Evolutionary conservation across 2,113 vertebrate species (phyloP).

Genomic region (Forbesichthys agassizii): DNA sequence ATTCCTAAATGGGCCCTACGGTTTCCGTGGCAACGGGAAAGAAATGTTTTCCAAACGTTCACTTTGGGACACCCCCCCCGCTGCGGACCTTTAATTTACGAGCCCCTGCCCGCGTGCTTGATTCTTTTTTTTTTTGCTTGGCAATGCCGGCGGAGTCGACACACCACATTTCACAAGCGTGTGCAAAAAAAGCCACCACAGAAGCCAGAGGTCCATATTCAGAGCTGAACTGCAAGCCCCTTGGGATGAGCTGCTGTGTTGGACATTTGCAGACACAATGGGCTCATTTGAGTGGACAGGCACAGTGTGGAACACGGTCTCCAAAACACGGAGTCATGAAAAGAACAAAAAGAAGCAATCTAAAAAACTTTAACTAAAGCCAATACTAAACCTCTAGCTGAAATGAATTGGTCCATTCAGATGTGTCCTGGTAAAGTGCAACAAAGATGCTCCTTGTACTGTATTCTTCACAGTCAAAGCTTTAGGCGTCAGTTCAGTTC

Average conservation of each 20-base stretch:
- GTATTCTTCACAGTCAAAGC: conserved; percentile 19
- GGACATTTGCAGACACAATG: conserved; percentile 62
- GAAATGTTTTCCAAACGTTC: conserved; percentile 36
- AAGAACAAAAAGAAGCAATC: conserved; percentile 48
- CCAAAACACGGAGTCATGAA: conserved; percentile 44
- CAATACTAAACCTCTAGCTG: conserved; percentile 33
- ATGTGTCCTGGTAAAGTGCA: conserved; percentile 11
- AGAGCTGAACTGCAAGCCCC: conserved; percentile 24
- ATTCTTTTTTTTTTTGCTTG: conserved; percentile 23
- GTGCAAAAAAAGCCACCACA: conserved; percentile 34
- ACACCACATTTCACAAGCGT: conserved; percentile 64
- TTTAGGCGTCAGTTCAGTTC: conserved; percentile 28
- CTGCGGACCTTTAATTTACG: conserved; percentile 32
- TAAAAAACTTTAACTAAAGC: conserved; percentile 53
- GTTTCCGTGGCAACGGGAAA: conserved; percentile 53
- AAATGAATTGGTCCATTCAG: conserved; percentile 53
- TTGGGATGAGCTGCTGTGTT: conserved; percentile 32
- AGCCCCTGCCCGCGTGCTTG: conserved; percentile 5
- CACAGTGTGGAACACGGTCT: conserved; percentile 56
- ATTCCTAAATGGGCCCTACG: conserved; percentile 28
- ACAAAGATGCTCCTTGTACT: conserved; percentile 18
- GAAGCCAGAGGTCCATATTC: conserved; percentile 35
- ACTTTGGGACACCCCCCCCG: conserved; percentile 39
- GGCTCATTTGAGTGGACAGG: conserved; percentile 57
- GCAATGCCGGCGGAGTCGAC: conserved; percentile 48